These are phyloP conservation scores for Mergus octosetaceus DNA, from an alignment of 2,797 vertebrate species.

Conservation along the genomic window DNA sequence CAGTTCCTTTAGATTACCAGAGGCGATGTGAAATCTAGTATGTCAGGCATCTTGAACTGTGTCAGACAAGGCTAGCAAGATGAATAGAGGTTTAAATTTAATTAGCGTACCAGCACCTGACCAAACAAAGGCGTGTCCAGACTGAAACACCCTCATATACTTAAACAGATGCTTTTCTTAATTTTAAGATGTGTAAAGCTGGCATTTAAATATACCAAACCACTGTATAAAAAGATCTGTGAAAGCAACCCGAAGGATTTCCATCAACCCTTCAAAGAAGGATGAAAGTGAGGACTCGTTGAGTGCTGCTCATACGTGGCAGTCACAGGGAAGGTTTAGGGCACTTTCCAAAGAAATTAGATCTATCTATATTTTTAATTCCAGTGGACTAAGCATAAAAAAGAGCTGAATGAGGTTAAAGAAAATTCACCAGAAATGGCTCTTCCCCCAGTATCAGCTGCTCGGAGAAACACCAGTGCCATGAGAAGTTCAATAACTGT, in stretches of 20 bases:
- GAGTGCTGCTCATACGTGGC: neutral
- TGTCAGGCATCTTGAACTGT: neutral
- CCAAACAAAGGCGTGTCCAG: constrained; percentile 70
- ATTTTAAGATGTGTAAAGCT: constrained; percentile 25
- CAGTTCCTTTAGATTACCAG: neutral
- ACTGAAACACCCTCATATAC: constrained; percentile 48
- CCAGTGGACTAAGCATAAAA: neutral
- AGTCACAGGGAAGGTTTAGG: neutral
- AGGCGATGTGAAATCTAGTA: neutral
- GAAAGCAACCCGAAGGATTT: neutral
- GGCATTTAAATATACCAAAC: constrained; percentile 8
- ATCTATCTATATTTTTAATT: neutral
- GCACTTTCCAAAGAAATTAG: neutral
- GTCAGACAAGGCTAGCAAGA: constrained; percentile 30
- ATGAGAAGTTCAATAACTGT: neutral
- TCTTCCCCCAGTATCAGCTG: neutral
- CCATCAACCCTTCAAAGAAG: neutral
- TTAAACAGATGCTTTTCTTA: constrained; percentile 31
- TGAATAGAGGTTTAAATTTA: constrained; percentile 62
- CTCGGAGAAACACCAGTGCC: neutral
- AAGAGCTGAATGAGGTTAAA: neutral
- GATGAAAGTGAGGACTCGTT: neutral
- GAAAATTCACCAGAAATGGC: neutral
- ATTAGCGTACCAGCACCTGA: constrained; percentile 63
- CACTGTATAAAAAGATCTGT: neutral